Evolutionary conservation across 2,113 vertebrate genomes (phyloP), one percentile per base, ranked within the genome.

Genomic region (Urocitellus parryii): DNA sequence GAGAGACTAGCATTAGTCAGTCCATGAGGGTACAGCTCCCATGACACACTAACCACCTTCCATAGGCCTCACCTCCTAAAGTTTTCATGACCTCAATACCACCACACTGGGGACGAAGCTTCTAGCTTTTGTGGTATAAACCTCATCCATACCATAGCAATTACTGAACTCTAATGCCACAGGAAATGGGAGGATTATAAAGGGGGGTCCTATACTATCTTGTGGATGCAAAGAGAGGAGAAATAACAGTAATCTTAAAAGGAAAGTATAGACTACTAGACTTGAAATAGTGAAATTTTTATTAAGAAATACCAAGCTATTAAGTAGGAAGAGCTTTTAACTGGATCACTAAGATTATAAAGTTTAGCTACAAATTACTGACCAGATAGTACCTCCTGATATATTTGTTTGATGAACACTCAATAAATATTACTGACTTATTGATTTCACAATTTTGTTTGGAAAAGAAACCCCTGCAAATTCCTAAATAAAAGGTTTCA

Each of bases 391-490:
- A 11, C 34, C 11, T 84, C 45, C 27, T 65, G 48, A 88, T 32
- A 34, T 5, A 73, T 48, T 29, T 17, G 18, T 53, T 97, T 95
- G 85, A 63, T 77, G 92, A 39, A 20, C 25, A 39, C 63, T 95
- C 61, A 29, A 25, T 90, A 78, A 85, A 88, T 84, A 74, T 84
- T 76, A 84, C 22, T 1, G 3, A 45, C 5, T 84, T 95, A 90
- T 4, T 63, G 45, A 7, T 53, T 56, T 7, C 1, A 39, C 67
- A n/a, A 88, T 90, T 18, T 95, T 90, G 14, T 92, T 95, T 90
- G 24, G 95, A 76, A 95, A 78, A 94, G 70, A 95, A 77, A 95
- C 61, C 22, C 39, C 32, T 79, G 4, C 14, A 73, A 92, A 78
- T 92, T 95, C 25, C 10, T 27, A 88, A 84, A 73, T 61, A 72